Conservation (phyloP, 2,113 vertebrate genomes). For the Bujurquina vittata region DNA sequence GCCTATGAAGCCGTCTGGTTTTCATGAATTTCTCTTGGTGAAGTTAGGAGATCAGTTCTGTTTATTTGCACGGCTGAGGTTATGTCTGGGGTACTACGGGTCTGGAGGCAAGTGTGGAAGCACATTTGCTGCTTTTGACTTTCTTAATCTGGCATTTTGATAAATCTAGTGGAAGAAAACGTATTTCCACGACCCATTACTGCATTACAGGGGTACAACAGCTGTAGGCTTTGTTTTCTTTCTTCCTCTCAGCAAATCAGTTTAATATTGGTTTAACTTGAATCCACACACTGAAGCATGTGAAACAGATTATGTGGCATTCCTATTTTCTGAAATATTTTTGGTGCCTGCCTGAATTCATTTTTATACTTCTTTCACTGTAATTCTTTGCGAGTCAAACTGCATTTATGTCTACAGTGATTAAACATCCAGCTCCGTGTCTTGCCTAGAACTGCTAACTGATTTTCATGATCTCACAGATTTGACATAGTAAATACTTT, state of each 20-base stretch:
- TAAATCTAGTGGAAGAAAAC: neutral
- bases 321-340: neutral
- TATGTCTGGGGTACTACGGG: neutral
- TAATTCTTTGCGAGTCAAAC: neutral
- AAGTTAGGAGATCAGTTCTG: neutral
- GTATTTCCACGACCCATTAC: neutral
- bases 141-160: conserved; percentile 29
- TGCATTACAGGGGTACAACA: neutral
- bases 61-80: neutral
- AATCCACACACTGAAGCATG: neutral
- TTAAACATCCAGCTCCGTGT: accelerated
- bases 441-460: neutral
- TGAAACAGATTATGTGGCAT: neutral
- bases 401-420: neutral
- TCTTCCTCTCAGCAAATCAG: neutral
- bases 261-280: neutral
- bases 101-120: neutral
- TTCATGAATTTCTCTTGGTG: neutral
- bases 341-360: neutral
- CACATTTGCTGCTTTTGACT: neutral
- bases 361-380: neutral
- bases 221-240: neutral
- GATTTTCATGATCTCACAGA: too few species aligned
- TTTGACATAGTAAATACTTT: neutral
- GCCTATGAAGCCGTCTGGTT: neutral